A percentile compares a stretch with the other conserved stretches of the same genome.
phyloP scores from a whole-genome alignment of 2,797 vertebrate species.

The Triplophysa yarkandensis region DNA sequence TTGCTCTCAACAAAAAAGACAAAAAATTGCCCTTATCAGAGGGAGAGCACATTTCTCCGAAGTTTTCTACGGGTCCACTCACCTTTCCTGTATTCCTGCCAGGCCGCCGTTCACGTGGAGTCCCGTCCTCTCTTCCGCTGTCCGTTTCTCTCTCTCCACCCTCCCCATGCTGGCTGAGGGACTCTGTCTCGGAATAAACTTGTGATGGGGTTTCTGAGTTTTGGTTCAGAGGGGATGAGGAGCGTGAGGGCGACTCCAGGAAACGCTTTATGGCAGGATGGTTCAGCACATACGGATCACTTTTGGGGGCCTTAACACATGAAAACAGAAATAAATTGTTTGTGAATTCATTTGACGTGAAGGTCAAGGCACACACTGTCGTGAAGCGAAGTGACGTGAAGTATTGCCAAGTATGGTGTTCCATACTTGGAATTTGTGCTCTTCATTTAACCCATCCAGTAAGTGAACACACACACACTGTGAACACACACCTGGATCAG shows the following conservation, averaged over 20 bases:
- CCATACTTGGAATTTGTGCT: no score
- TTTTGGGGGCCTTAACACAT: conserved; percentile 77
- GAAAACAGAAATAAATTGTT: neutral
- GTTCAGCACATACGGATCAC: conserved; percentile 87
- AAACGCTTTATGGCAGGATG: conserved; percentile 96
- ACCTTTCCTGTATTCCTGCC: conserved; percentile 83
- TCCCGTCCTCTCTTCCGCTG: conserved; percentile 76
- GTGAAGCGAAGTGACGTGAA: no score
- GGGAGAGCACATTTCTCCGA: neutral
- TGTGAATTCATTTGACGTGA: neutral
- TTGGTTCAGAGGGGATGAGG: conserved; percentile 95
- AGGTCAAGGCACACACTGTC: no score
- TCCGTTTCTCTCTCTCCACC: conserved; percentile 85
- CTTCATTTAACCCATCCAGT: no score
- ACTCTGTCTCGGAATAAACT: conserved; percentile 92
- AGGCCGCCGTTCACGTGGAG: conserved; percentile 53
- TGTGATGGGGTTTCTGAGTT: conserved; percentile 91
- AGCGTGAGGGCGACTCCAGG: conserved; percentile 93
- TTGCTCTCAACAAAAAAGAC: neutral
- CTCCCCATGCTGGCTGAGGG: conserved; percentile 89
- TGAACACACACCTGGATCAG: no score
- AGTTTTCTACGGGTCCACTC: conserved; percentile 18
- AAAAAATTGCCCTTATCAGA: neutral
- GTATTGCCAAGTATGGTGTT: no score
- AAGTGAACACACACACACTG: no score